Evolutionary conservation across 2,797 vertebrate genomes (phyloP), one percentile per base, ranked within the genome.

Genomic region (Myotis myotis): DNA sequence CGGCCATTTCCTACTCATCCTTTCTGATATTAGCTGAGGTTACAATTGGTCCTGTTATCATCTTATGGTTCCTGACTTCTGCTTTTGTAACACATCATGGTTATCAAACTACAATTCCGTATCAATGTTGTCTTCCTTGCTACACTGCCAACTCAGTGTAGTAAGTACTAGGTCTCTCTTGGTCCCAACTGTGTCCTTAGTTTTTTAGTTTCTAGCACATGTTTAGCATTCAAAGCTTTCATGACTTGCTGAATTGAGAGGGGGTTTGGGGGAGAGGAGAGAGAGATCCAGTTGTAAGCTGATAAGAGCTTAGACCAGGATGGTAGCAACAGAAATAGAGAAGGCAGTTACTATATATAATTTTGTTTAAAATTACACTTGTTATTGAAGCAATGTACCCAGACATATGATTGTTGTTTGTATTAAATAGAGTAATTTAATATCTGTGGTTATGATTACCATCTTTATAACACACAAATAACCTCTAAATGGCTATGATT

Each of bases 401-500:
- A 97, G 74, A 91, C 91, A 95, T 87, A 87, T 92, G 95, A 97
- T 74, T 87, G 68, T 44, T 95, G 89, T 91, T 93, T 96, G 78
- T 92, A 92, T 92, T 92, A 95, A 96, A 94, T 9, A 89, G 60
- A 82, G 87, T 93, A 93, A 97, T 95, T 92, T 96, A 96, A 93
- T 94, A 96, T 85, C 55, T 97, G 55, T 51, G 93, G 86, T 91
- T 92, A 51, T 96, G 96, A 93, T 97, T 92, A 86, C 82, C 84
- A 81, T 85, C 87, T 93, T 95, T 92, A 70, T 47, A 92, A 89
- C 64, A 94, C 76, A 80, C 44, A 97, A 96, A 96, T 92, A 96
- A 95, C 79, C 83, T 94, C 71, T 92, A 96, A 97, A 95, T 93
- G 68, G 62, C 72, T 96, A 84, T 96, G 84, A 97, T 97, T 95